Conservation (phyloP, 2,888 invertebrate species). For the Diadegma fenestrale region DNA sequence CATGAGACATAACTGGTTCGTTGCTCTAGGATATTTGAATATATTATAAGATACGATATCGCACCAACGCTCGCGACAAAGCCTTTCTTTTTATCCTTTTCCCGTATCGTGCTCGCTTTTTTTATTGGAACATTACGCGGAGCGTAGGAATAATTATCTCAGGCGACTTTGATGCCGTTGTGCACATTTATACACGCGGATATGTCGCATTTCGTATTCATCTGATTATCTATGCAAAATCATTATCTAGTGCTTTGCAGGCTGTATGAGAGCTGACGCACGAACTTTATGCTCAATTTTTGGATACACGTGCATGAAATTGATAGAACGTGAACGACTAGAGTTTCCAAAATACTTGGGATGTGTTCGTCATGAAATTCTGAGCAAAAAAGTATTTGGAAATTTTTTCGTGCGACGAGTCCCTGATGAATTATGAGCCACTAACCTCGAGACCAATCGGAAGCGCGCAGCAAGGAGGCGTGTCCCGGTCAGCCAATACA, state of each 20-base stretch:
- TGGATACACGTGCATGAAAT: not conserved
- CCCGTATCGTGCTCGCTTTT: not conserved
- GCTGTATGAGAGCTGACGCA: slow-evolving; percentile 36
- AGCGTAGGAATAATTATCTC: slow-evolving; percentile 55
- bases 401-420: not conserved
- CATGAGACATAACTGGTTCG: slow-evolving; percentile 22
- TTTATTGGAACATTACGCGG: slow-evolving; percentile 47
- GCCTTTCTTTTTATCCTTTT: slow-evolving; percentile 1
- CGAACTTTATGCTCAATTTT: not conserved
- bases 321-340: not conserved
- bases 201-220: slow-evolving; percentile 54
- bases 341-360: not conserved
- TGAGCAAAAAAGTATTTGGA: not conserved
- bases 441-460: not conserved
- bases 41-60: slow-evolving; percentile 22
- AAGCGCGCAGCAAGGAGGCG: not conserved
- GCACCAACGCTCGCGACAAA: slow-evolving; percentile 15
- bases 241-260: slow-evolving; percentile 49
- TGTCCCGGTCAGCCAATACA: not conserved
- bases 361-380: not conserved
- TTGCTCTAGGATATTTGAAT: slow-evolving; percentile 31
- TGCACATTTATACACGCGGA: slow-evolving; percentile 36
- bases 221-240: slow-evolving; percentile 54
- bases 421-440: not conserved
- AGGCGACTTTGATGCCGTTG: slow-evolving; percentile 13